Percentiles rank a stretch among this genome's conserved stretches.
Evolutionary conservation across 2,888 invertebrate species (phyloP).

Genomic region (Agonopterix alstromeriana): DNA sequence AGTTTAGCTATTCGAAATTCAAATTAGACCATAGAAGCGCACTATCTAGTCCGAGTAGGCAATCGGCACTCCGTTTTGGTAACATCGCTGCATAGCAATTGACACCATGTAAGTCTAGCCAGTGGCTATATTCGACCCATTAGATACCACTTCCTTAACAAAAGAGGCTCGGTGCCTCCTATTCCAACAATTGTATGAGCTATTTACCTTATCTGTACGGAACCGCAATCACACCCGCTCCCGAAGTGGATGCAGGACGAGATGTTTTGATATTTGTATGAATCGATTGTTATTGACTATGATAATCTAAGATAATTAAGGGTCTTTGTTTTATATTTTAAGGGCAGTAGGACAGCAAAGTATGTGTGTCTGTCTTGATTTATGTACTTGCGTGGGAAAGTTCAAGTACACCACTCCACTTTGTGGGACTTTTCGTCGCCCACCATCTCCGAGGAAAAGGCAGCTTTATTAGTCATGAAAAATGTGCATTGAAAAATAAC

Average conservation of each 20-base stretch:
- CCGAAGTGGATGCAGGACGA: constrained; percentile 26
- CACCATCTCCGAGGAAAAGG: not conserved
- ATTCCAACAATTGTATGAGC: constrained; percentile 75
- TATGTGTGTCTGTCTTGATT: too few relatives aligned
- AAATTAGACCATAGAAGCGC: constrained; percentile 40
- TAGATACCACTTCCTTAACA: constrained; percentile 70
- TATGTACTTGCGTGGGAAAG: too few relatives aligned
- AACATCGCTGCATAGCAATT: constrained; percentile 40
- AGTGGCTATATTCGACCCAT: constrained; percentile 58
- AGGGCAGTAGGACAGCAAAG: too few relatives aligned
- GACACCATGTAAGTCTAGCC: constrained; percentile 69
- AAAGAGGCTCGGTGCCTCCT: constrained; percentile 63
- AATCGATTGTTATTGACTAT: not conserved
- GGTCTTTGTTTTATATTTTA: too few relatives aligned
- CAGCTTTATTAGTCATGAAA: not conserved
- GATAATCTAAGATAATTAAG: too few relatives aligned
- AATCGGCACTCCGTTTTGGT: constrained; percentile 34
- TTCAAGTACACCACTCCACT: too few relatives aligned
- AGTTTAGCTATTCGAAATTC: constrained; percentile 45
- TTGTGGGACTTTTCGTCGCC: too few relatives aligned
- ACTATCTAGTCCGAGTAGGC: constrained; percentile 32
- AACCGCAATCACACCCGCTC: constrained; percentile 63
- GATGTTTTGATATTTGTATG: constrained; percentile 33
- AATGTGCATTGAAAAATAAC: too few relatives aligned
- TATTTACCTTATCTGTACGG: constrained; percentile 73